phyloP scores from a whole-genome alignment of 2,888 invertebrate genomes.

The Glyphotaelius pellucidus region DNA sequence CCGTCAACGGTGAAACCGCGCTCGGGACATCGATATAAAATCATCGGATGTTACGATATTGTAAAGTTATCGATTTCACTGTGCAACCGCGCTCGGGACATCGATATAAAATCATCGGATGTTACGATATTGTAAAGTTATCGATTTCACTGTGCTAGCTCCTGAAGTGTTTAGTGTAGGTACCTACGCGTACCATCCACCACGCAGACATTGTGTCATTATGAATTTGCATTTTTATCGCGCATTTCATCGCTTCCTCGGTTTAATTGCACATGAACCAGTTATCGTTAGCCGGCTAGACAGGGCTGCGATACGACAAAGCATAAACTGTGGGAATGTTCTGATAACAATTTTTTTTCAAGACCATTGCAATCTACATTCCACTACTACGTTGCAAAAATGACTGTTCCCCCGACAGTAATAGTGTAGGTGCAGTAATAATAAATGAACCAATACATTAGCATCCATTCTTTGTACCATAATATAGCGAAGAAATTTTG shows the following conservation, averaged over 20 bases:
- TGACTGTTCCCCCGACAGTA: background rate
- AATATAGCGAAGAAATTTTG: background rate
- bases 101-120: too few species aligned
- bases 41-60: too few species aligned
- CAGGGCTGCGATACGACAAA: background rate
- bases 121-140: too few species aligned
- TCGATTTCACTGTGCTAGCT: too few species aligned
- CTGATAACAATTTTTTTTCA: background rate
- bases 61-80: too few species aligned
- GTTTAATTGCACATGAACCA: conserved; percentile 41
- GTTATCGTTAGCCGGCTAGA: conserved; percentile 27
- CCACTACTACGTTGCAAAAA: background rate
- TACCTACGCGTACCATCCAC: background rate
- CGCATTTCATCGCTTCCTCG: conserved; percentile 45
- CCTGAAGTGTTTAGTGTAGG: background rate
- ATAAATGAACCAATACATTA: background rate
- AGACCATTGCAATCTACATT: background rate
- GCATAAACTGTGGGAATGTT: background rate
- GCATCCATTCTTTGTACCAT: background rate
- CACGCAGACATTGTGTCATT: conserved; percentile 34
- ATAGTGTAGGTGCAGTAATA: background rate
- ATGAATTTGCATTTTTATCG: conserved; percentile 46
- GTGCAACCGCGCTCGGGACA: too few species aligned
- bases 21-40: too few species aligned
- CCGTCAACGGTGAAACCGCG: too few species aligned